Conservation (phyloP, 2,113 vertebrate species). For the Malurus elegans region DNA sequence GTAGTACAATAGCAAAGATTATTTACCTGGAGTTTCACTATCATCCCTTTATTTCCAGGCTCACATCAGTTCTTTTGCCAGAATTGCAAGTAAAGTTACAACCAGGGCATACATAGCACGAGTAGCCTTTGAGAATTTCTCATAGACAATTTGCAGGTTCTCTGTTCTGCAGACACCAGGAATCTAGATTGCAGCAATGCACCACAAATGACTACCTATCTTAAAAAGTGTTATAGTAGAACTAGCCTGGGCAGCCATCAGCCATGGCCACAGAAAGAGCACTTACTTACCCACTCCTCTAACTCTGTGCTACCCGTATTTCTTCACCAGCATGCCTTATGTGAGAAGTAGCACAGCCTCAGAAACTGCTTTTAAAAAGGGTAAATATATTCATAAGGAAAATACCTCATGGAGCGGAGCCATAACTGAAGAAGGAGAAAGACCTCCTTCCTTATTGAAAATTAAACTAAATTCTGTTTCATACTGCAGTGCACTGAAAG, state of each 20-base stretch:
- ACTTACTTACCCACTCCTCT: not conserved
- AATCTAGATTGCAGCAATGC: not conserved
- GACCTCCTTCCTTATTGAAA: not conserved
- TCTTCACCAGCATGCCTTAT: not conserved
- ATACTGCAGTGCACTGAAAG: not conserved
- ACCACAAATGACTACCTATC: not conserved
- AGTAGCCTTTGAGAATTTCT: not conserved
- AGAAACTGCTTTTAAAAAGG: not conserved
- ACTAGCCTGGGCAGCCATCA: not conserved
- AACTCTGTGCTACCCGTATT: not conserved
- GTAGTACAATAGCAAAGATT: not conserved
- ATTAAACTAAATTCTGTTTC: not conserved
- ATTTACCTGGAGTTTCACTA: conserved; percentile 15
- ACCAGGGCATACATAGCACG: not conserved
- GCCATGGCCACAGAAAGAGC: not conserved
- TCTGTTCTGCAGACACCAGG: not conserved
- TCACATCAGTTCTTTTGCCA: not conserved
- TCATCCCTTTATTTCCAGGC: not conserved
- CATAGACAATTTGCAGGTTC: not conserved
- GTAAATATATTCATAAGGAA: not conserved
- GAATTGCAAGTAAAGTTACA: not conserved
- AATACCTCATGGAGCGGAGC: not conserved
- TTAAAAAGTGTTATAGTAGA: not conserved
- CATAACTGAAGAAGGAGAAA: not conserved
- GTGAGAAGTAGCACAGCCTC: not conserved